These are phyloP conservation scores for Sebastiscus tertius DNA, from an alignment of 2,797 vertebrate genomes.

Conservation along the genomic window DNA sequence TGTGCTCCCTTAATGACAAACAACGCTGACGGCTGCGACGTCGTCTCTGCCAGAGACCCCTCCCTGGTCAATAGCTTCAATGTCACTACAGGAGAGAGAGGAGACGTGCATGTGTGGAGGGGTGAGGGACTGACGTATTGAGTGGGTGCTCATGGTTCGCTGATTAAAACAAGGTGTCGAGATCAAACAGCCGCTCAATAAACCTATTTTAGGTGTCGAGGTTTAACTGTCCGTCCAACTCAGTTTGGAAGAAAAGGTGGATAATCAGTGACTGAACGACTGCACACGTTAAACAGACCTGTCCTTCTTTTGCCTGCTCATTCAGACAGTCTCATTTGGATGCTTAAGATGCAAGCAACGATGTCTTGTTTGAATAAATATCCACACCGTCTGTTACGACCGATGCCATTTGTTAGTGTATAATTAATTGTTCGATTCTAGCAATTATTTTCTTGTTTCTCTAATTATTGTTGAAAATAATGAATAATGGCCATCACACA, in stretches of 20 bases:
- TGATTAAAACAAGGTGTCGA: constrained; percentile 74
- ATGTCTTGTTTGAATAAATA: neutral
- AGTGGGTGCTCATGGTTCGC: constrained; percentile 37
- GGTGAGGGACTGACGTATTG: constrained; percentile 27
- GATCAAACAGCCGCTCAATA: constrained; percentile 74
- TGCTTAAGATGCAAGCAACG: neutral
- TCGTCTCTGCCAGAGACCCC: constrained; percentile 1
- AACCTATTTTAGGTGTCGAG: constrained; percentile 55
- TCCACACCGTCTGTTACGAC: neutral
- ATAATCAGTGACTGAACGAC: constrained; percentile 23
- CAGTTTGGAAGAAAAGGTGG: constrained; percentile 5
- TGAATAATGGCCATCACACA: too few species aligned
- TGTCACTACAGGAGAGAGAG: constrained; percentile 14
- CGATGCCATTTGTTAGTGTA: neutral
- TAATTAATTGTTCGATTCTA: neutral
- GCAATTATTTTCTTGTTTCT: neutral
- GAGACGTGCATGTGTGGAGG: neutral
- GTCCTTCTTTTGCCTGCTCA: neutral
- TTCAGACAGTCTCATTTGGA: neutral
- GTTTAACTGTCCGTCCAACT: constrained; percentile 39
- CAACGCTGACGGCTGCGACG: constrained; percentile 15
- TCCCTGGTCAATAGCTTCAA: constrained; percentile 21
- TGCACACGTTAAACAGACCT: constrained; percentile 1
- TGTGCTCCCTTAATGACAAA: constrained; percentile 42
- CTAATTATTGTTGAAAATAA: neutral